Base-by-base conservation (phyloP, 2,113 vertebrate species). In the Hippocampus zosterae region DNA sequence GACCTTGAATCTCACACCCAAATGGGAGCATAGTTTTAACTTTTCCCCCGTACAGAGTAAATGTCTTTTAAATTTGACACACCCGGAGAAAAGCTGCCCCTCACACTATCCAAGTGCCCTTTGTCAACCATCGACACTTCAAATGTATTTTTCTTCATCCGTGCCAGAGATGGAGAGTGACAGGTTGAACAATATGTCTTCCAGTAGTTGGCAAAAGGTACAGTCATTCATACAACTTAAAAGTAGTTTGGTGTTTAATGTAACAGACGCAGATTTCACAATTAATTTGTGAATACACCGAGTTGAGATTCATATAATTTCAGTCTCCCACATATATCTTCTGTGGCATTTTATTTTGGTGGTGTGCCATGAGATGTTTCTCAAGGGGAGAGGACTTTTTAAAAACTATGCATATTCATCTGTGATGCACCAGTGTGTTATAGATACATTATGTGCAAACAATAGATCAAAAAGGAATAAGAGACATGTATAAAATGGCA, bases 371-470 rank as follows among this genome's bases (percentile, higher is more conserved):
- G 53, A 13, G 53, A 56, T 25, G 10, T 25, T 56, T 56, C 29
- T 33, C 29, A 37, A 18, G 29, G 18, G 29, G 11, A 4, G 29
- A 21, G 18, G 57, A 21, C 37, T 23, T 37, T 63, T 63, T 13
- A n/a, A 63, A 40, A 41, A 21, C 18, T 19, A 62, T 41, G 60
- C 19, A 62, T 37, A 77, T 61, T 23, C n/a, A 65, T 23, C 23
- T 29, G 44, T 64, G 53, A 40, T 53, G 52, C 37, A 68, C 41
- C 42, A 60, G 42, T 48, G 19, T 74, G 2, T 3, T n/a, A 62
- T 46, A 69, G 0, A 69, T 57, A 71, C 33, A 62, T 65, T 65
- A 48, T 23, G 0, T 53, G n/a, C 11, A 12, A 57, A 61, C 1
- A 37, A 68, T 52, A 55, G 46, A 67, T 21, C 27, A 68, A 69